These are phyloP conservation scores for Acanthococcus lagerstroemiae DNA, from an alignment of 2,888 invertebrate genomes.

Conservation along the genomic window DNA sequence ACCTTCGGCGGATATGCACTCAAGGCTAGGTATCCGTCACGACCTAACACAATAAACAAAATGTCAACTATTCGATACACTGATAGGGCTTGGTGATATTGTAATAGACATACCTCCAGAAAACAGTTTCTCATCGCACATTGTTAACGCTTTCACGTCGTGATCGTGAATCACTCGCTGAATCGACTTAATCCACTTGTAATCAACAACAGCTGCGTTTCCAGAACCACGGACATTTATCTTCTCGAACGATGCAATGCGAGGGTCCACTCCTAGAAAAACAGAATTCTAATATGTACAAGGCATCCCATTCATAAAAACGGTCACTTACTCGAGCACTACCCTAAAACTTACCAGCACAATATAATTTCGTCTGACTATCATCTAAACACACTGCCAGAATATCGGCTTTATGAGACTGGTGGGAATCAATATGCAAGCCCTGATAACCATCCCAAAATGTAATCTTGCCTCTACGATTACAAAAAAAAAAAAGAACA, in stretches of 20 bases:
- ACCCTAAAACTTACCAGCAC: constrained; percentile 50
- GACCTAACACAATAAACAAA: constrained; percentile 41
- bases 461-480: constrained; percentile 58
- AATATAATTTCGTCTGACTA: constrained; percentile 59
- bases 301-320: constrained; percentile 34
- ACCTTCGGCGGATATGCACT: constrained; percentile 60
- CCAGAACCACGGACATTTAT: constrained; percentile 44
- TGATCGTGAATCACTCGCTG: constrained; percentile 74
- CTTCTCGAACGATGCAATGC: constrained; percentile 62
- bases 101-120: constrained; percentile 53
- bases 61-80: neutral
- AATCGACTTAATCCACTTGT: constrained; percentile 73
- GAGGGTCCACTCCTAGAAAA: constrained; percentile 66
- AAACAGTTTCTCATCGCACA: constrained; percentile 53
- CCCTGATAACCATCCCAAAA: constrained; percentile 81
- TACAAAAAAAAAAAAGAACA: neutral
- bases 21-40: constrained; percentile 66
- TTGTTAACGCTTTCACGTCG: constrained; percentile 66
- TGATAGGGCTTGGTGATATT: neutral
- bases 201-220: constrained; percentile 39
- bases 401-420: constrained; percentile 73
- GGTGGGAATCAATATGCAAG: constrained; percentile 64
- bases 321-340: neutral
- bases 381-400: constrained; percentile 61
- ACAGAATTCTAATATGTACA: neutral